These are phyloP conservation scores for Brachyalestes nurse DNA, from an alignment of 2,797 vertebrate species.

Conservation along the genomic window DNA sequence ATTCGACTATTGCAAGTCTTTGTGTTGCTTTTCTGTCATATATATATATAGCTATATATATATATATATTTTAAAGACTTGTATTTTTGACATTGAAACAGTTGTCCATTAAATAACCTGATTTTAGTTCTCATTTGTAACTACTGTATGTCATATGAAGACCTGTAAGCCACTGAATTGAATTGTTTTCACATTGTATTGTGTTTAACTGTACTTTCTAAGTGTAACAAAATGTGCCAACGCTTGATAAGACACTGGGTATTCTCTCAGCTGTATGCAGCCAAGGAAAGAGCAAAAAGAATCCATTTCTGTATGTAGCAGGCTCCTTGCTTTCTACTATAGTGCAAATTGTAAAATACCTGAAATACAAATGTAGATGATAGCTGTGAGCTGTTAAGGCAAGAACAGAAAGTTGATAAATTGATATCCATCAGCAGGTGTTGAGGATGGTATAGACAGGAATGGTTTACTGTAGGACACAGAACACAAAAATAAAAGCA, in stretches of 20 bases:
- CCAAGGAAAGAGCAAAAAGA: background rate
- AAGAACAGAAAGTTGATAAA: no score
- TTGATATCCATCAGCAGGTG: background rate
- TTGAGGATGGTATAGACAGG: background rate
- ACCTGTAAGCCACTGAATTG: background rate
- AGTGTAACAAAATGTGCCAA: background rate
- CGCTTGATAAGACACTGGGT: background rate
- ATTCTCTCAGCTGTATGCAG: background rate
- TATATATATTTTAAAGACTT: conserved; percentile 73
- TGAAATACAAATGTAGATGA: no score
- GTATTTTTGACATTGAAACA: conserved; percentile 72
- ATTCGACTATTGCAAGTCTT: background rate
- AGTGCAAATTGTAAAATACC: background rate
- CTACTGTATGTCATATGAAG: background rate
- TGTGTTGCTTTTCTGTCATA: conserved; percentile 10
- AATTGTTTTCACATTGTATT: no score
- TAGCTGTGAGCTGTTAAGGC: no score
- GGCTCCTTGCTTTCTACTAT: background rate
- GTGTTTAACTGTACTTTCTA: background rate
- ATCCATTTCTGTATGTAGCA: background rate
- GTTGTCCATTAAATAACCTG: conserved; percentile 73
- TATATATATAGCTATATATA: conserved; percentile 44
- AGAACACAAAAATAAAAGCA: background rate
- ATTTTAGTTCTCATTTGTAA: conserved; percentile 65
- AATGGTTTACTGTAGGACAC: background rate